A percentile compares a stretch with the other conserved stretches of the same genome.
phyloP scores from a whole-genome alignment of 1,140 invertebrate genomes.

The Zaprionus taronus region DNA sequence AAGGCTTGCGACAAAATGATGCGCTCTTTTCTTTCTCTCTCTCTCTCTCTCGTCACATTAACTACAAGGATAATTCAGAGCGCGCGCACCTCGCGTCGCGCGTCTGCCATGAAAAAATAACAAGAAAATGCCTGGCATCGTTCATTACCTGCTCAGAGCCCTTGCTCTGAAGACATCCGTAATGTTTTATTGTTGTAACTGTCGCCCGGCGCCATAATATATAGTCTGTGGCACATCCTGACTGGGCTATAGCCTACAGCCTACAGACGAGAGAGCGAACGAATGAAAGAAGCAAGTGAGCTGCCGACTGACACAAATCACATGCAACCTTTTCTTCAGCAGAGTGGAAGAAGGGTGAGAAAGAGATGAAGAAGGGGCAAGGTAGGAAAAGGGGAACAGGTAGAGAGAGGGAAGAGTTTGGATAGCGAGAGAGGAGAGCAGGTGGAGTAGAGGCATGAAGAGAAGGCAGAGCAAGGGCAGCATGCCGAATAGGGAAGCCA shows the following conservation, averaged over 20 bases:
- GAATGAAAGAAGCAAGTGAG: no score
- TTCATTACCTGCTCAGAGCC: slow-evolving; percentile 59
- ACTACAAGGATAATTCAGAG: slow-evolving; percentile 75
- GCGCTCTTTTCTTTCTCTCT: no score
- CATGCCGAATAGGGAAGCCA: background rate
- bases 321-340: slow-evolving; percentile 71
- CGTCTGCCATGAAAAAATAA: slow-evolving; percentile 67
- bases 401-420: background rate
- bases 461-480: background rate
- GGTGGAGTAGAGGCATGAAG: no score
- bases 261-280: background rate
- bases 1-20: slow-evolving; percentile 44
- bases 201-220: slow-evolving; percentile 76
- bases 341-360: background rate
- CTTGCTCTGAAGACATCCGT: slow-evolving; percentile 64
- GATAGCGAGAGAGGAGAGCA: background rate
- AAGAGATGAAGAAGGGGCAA: no score
- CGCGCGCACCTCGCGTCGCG: slow-evolving; percentile 22
- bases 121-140: slow-evolving; percentile 78
- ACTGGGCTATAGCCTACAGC: background rate
- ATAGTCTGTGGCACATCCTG: slow-evolving; percentile 72
- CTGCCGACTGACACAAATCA: slow-evolving; percentile 61
- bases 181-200: slow-evolving; percentile 83
- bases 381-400: no score
- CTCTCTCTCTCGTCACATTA: slow-evolving; percentile 51